Percentiles rank a stretch among this genome's conserved stretches.
Conservation (phyloP, 1,140 invertebrate genomes). For the Drosophila chauvacae region DNA sequence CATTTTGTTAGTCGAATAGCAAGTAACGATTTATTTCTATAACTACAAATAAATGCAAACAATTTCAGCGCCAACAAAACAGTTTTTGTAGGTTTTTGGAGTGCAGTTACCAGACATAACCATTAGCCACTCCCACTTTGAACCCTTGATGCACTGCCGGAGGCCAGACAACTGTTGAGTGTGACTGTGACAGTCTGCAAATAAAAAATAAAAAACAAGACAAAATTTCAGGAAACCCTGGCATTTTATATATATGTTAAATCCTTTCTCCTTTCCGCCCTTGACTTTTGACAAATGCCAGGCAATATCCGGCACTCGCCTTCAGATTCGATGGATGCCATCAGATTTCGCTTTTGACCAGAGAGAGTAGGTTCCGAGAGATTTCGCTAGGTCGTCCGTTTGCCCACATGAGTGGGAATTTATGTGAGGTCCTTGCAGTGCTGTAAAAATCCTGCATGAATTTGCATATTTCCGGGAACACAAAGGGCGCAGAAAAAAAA, state of each 20-base stretch:
- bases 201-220: background rate
- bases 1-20: too few relatives aligned
- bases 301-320: slow-evolving; percentile 30
- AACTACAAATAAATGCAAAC: background rate
- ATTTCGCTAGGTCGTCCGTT: background rate
- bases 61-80: background rate
- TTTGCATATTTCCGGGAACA: slow-evolving; percentile 55
- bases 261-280: slow-evolving; percentile 27
- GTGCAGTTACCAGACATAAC: slow-evolving; percentile 11
- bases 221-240: background rate
- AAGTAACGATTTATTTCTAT: background rate
- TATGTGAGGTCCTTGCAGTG: slow-evolving; percentile 45
- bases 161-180: slow-evolving; percentile 29
- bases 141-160: background rate
- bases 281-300: slow-evolving; percentile 49
- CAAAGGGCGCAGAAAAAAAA: slow-evolving; percentile 15
- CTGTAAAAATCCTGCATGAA: slow-evolving; percentile 42
- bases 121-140: slow-evolving; percentile 3
- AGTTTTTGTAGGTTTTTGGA: background rate
- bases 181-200: background rate
- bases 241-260: slow-evolving; percentile 16
- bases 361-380: slow-evolving; percentile 7
- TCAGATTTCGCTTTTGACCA: slow-evolving; percentile 40
- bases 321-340: slow-evolving; percentile 15
- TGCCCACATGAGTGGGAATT: slow-evolving; percentile 27